These are phyloP conservation scores for Sinocyclocheilus anshuiensis DNA, from an alignment of 2,113 vertebrate species.

Conservation along the genomic window DNA sequence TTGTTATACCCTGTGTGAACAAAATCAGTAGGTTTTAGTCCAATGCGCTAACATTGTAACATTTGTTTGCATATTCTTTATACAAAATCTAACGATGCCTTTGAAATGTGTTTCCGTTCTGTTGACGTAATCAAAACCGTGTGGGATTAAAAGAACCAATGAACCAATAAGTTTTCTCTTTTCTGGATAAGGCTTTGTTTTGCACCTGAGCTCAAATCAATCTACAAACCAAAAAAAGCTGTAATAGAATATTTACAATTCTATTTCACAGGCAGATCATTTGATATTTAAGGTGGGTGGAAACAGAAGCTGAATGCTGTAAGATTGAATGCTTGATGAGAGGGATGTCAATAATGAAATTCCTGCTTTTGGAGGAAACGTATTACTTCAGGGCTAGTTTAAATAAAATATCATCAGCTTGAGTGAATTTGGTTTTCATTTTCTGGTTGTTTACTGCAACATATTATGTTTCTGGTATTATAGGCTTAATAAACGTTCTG, in stretches of 20 bases:
- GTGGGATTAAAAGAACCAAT: neutral
- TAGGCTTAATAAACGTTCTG: slow-evolving; percentile 62
- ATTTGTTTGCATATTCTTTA: neutral
- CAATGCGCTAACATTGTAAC: neutral
- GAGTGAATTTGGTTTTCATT: slow-evolving; percentile 62
- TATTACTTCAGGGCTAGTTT: slow-evolving; percentile 59
- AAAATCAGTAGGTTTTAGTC: neutral
- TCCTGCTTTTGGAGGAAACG: slow-evolving; percentile 58
- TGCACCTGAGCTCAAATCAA: neutral
- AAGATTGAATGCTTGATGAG: slow-evolving; percentile 52
- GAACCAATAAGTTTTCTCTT: neutral
- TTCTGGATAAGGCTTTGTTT: neutral
- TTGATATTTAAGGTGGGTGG: slow-evolving; percentile 20
- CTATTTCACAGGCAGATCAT: neutral
- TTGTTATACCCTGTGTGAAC: neutral
- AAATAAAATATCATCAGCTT: slow-evolving; percentile 66
- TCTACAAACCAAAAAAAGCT: neutral
- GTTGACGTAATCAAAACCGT: neutral
- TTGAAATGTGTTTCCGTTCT: neutral
- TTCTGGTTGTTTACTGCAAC: slow-evolving; percentile 69
- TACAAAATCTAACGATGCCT: no score
- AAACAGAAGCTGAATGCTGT: slow-evolving; percentile 15
- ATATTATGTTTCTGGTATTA: no score
- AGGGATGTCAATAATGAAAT: slow-evolving; percentile 58
- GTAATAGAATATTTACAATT: slow-evolving; percentile 26